phyloP scores from a whole-genome alignment of 2,888 invertebrate species.

The Muschampia staudingeri region DNA sequence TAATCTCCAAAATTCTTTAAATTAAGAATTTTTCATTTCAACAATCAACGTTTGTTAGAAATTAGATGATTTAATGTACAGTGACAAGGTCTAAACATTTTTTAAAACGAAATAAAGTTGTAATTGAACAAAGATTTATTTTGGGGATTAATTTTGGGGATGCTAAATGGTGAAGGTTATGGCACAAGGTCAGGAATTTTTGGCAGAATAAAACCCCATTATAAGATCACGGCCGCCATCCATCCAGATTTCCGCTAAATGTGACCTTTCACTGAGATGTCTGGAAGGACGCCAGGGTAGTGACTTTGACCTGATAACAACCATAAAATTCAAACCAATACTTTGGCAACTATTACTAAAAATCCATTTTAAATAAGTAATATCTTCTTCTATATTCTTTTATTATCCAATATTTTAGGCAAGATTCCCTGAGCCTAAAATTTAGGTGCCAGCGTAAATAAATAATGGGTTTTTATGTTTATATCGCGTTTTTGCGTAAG shows the following conservation, averaged over 20 bases:
- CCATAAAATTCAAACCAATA: constrained; percentile 28
- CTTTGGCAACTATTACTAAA: constrained; percentile 34
- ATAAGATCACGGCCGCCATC: constrained; percentile 36
- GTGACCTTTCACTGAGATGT: constrained; percentile 33
- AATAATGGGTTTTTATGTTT: neutral
- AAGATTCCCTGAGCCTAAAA: constrained; percentile 18
- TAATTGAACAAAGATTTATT: too few species aligned
- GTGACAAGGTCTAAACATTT: too few species aligned
- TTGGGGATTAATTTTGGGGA: too few species aligned
- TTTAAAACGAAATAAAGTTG: too few species aligned
- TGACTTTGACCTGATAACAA: constrained; percentile 39
- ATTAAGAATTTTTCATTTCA: too few species aligned
- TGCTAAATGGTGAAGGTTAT: neutral
- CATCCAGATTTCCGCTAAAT: constrained; percentile 7
- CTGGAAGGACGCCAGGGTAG: constrained; percentile 41
- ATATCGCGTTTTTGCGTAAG: neutral
- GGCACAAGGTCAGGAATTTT: constrained; percentile 23
- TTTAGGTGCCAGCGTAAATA: neutral
- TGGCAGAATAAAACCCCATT: constrained; percentile 32
- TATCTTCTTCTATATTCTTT: neutral
- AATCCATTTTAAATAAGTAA: constrained; percentile 7
- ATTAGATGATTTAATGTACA: too few species aligned
- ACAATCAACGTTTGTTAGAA: too few species aligned
- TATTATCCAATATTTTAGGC: constrained; percentile 14
- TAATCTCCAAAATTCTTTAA: too few species aligned